Evolutionary conservation across 2,888 invertebrate species (phyloP).

Genomic region (Baronia brevicornis): DNA sequence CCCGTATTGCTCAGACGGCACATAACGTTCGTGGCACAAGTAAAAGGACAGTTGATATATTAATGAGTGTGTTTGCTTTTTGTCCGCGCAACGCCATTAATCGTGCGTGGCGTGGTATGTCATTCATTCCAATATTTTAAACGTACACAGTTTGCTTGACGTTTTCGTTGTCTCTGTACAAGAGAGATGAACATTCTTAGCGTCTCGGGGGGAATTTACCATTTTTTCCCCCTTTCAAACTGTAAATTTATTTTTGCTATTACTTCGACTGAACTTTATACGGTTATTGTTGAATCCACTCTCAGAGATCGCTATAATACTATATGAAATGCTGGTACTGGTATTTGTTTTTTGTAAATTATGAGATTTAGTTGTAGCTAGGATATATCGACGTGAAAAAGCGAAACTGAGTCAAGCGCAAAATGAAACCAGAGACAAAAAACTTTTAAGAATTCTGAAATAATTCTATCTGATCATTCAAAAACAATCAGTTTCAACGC

Average conservation of each 20-base stretch:
- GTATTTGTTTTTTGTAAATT: too few relatives aligned
- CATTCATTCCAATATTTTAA: constrained; percentile 76
- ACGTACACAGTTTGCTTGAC: constrained; percentile 54
- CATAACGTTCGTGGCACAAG: constrained; percentile 48
- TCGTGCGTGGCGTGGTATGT: constrained; percentile 72
- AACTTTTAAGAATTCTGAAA: too few relatives aligned
- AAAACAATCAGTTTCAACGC: too few relatives aligned
- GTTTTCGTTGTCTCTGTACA: constrained; percentile 69
- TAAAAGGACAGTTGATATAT: constrained; percentile 75
- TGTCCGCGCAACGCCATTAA: constrained; percentile 66
- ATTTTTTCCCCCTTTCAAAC: constrained; percentile 10
- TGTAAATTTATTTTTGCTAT: background rate
- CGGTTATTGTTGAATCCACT: too few relatives aligned
- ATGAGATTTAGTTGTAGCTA: too few relatives aligned
- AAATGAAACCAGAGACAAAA: too few relatives aligned
- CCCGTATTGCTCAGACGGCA: constrained; percentile 44
- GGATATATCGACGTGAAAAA: too few relatives aligned
- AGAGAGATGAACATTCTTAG: constrained; percentile 56
- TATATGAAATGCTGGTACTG: too few relatives aligned
- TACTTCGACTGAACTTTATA: too few relatives aligned
- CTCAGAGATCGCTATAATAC: too few relatives aligned
- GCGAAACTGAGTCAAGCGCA: too few relatives aligned
- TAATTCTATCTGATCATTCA: too few relatives aligned
- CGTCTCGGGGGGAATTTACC: constrained; percentile 29
- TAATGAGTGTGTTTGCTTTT: constrained; percentile 73